Evolutionary conservation across 2,797 vertebrate genomes (phyloP).

Genomic region (Sardinella longiceps): DNA sequence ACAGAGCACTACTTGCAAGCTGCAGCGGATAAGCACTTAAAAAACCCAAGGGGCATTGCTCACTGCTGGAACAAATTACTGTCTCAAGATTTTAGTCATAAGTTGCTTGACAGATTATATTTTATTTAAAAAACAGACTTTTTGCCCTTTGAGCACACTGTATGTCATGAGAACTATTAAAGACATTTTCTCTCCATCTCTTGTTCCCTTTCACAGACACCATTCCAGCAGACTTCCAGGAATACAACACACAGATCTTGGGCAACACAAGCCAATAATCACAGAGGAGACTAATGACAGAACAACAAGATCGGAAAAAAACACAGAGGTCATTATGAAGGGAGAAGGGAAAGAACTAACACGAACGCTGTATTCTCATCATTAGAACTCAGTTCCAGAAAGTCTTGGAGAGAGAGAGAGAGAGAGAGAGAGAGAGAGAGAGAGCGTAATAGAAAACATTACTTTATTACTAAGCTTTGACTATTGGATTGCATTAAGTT

Average conservation of each 20-base stretch:
- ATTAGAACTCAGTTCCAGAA: neutral
- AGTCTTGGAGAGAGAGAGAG: neutral
- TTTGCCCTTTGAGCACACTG: neutral
- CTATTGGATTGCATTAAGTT: neutral
- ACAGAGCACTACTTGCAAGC: no score
- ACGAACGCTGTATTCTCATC: neutral
- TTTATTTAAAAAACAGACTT: conserved; percentile 7
- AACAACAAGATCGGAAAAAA: neutral
- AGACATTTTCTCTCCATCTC: conserved; percentile 19
- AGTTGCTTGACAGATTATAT: neutral
- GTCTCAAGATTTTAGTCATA: neutral
- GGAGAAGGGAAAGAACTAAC: neutral
- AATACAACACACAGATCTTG: conserved; percentile 75
- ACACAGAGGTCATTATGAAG: neutral
- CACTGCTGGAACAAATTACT: no score
- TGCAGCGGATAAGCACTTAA: no score
- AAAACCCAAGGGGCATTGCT: no score
- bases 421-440: neutral
- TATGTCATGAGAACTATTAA: neutral
- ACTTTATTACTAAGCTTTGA: neutral
- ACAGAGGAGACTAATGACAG: neutral
- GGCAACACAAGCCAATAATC: conserved; percentile 29
- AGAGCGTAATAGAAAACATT: no score
- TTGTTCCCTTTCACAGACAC: conserved; percentile 80
- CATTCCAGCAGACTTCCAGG: conserved; percentile 90